Evolutionary conservation across 2,888 invertebrate genomes (phyloP).

Genomic region (Mythimna vitellina): DNA sequence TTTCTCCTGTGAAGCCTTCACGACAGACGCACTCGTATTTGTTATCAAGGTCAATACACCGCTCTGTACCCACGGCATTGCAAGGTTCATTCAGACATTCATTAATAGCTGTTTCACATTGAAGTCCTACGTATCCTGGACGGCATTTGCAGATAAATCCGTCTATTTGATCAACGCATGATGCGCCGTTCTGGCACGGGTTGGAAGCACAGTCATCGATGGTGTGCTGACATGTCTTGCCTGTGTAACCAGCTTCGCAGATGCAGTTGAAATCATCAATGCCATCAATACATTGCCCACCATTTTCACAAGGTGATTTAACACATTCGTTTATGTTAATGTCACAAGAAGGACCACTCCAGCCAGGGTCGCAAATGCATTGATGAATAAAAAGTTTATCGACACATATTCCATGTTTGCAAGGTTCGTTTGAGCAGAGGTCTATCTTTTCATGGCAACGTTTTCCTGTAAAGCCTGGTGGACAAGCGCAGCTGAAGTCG

Average conservation of each 20-base stretch:
- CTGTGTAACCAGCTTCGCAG: constrained; percentile 98
- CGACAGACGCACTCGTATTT: constrained; percentile 97
- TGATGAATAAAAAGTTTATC: constrained; percentile 96
- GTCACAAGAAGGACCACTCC: constrained; percentile 96
- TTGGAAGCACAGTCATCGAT: constrained; percentile 97
- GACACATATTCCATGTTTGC: constrained; percentile 97
- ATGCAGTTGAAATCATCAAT: constrained; percentile 96
- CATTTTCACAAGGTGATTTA: constrained; percentile 97
- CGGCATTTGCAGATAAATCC: constrained; percentile 98
- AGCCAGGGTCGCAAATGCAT: constrained; percentile 98
- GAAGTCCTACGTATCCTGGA: constrained; percentile 97
- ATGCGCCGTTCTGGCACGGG: constrained; percentile 98
- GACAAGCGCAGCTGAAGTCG: constrained; percentile 98
- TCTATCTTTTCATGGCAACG: constrained; percentile 98
- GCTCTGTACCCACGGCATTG: constrained; percentile 96
- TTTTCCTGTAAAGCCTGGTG: constrained; percentile 98
- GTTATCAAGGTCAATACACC: constrained; percentile 97
- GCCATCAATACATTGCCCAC: constrained; percentile 97
- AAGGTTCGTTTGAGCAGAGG: constrained; percentile 96
- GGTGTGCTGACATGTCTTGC: constrained; percentile 97
- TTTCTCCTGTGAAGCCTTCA: constrained; percentile 95
- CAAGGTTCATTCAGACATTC: constrained; percentile 98
- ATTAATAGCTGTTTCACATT: constrained; percentile 98
- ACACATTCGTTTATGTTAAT: constrained; percentile 98
- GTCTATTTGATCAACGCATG: constrained; percentile 96